Conservation (phyloP, 2,888 invertebrate species). For the Phyto melanocephala region DNA sequence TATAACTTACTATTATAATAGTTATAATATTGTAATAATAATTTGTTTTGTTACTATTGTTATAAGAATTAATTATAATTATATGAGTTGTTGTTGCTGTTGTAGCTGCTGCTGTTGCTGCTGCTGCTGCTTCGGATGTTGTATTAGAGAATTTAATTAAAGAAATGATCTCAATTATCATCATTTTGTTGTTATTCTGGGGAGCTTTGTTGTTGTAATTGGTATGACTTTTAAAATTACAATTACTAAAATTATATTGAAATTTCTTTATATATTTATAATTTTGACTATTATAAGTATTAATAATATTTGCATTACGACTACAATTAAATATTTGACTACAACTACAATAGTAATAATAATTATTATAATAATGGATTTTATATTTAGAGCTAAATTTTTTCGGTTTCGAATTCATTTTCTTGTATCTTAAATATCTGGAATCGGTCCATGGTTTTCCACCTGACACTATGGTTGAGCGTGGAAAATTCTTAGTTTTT, state of each 20-base stretch:
- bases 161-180: slow-evolving; percentile 55
- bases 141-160: slow-evolving; percentile 56
- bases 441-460: neutral
- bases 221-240: slow-evolving; percentile 54
- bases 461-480: neutral
- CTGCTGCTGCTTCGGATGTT: too few relatives aligned
- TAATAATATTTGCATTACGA: slow-evolving; percentile 63
- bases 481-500: neutral
- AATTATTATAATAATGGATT: slow-evolving; percentile 29
- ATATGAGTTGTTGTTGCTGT: slow-evolving; percentile 44
- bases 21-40: slow-evolving; percentile 41
- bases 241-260: slow-evolving; percentile 61
- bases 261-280: slow-evolving; percentile 53
- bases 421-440: neutral
- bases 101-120: slow-evolving; percentile 32
- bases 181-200: slow-evolving; percentile 13
- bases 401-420: slow-evolving; percentile 16
- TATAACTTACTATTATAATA: slow-evolving; percentile 44
- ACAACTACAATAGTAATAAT: slow-evolving; percentile 58
- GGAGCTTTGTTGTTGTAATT: slow-evolving; percentile 13
- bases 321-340: slow-evolving; percentile 60
- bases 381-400: slow-evolving; percentile 28
- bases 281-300: slow-evolving; percentile 54
- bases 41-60: slow-evolving; percentile 4
- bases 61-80: slow-evolving; percentile 33